Evolutionary conservation across 2,888 invertebrate genomes (phyloP).

Genomic region (Eristalinus sepulchralis): DNA sequence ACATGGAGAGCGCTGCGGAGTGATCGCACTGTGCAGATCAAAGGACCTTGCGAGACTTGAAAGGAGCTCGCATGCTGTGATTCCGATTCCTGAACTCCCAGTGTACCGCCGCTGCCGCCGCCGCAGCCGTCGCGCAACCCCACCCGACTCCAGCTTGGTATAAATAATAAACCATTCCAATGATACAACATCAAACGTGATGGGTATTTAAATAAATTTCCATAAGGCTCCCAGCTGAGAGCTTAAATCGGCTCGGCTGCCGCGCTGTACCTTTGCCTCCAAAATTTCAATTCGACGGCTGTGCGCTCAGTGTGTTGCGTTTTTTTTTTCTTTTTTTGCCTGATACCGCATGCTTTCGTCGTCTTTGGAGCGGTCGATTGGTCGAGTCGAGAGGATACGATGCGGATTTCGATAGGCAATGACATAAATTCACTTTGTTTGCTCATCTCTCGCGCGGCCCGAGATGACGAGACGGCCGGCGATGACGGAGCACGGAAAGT

Average conservation of each 20-base stretch:
- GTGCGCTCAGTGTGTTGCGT: background rate
- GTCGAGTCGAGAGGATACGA: constrained; percentile 31
- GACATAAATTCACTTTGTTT: constrained; percentile 69
- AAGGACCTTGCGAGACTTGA: constrained; percentile 68
- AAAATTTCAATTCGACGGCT: constrained; percentile 31
- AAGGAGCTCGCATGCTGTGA: constrained; percentile 66
- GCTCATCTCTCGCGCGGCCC: constrained; percentile 37
- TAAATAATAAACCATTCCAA: constrained; percentile 70
- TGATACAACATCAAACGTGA: constrained; percentile 70
- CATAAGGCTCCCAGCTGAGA: constrained; percentile 70
- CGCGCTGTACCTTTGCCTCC: constrained; percentile 37
- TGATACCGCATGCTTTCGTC: background rate
- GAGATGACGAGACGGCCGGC: constrained; percentile 20
- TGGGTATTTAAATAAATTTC: constrained; percentile 71
- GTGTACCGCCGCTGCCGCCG: background rate
- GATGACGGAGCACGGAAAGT: constrained; percentile 60
- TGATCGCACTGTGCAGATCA: constrained; percentile 60
- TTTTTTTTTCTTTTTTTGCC: background rate
- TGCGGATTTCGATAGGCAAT: constrained; percentile 61
- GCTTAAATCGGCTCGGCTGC: constrained; percentile 44
- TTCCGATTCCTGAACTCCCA: constrained; percentile 56
- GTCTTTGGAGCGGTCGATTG: constrained; percentile 25
- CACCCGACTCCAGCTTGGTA: constrained; percentile 58
- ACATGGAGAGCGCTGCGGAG: constrained; percentile 10
- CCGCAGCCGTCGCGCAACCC: constrained; percentile 26